A percentile compares a stretch with the other conserved stretches of the same genome.
Evolutionary conservation across 2,888 invertebrate genomes (phyloP).

Genomic region (Oxytorus armatus): DNA sequence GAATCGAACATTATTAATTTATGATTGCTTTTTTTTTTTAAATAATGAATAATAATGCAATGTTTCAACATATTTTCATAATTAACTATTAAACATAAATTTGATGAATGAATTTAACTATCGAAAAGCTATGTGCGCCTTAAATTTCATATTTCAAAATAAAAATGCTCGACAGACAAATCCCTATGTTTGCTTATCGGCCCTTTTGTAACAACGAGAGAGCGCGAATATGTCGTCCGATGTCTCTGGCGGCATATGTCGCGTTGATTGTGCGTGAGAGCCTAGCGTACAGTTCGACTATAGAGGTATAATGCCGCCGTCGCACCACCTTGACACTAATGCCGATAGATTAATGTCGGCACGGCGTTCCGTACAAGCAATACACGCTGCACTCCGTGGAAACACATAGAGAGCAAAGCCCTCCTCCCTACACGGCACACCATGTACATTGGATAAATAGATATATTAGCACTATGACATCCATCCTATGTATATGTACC

Average conservation of each 20-base stretch:
- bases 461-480: neutral
- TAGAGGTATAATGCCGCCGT: constrained; percentile 2
- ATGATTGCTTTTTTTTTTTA: neutral
- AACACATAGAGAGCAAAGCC: constrained; percentile 41
- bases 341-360: constrained; percentile 67
- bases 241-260: constrained; percentile 19
- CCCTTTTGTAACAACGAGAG: neutral
- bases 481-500: constrained; percentile 17
- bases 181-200: constrained; percentile 11
- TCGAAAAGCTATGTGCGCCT: no score
- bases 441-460: constrained; percentile 6
- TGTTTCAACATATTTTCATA: neutral
- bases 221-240: neutral
- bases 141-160: neutral
- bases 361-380: constrained; percentile 43
- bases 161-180: neutral
- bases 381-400: constrained; percentile 35
- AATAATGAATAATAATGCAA: neutral
- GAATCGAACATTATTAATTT: no score
- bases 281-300: constrained; percentile 3
- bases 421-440: constrained; percentile 6
- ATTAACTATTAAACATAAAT: neutral
- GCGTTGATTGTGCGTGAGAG: constrained; percentile 54
- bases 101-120: no score
- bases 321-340: constrained; percentile 64